These are phyloP conservation scores for Cherax destructor DNA, from an alignment of 1,140 invertebrate species.

Conservation along the genomic window DNA sequence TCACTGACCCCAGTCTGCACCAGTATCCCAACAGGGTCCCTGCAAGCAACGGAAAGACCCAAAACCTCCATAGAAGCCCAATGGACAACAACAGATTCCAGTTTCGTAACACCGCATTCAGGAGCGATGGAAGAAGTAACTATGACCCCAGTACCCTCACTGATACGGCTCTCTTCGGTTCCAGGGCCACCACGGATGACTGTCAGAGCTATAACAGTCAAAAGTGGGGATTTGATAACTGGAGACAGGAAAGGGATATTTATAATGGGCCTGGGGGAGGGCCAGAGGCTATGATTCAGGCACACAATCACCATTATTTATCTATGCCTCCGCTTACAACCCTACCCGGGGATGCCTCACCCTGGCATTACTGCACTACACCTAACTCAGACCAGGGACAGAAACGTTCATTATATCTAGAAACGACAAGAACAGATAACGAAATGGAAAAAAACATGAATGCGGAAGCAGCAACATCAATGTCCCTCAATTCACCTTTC, in stretches of 20 bases:
- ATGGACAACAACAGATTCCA: background rate
- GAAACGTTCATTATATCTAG: background rate
- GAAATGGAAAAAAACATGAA: background rate
- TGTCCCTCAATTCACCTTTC: background rate
- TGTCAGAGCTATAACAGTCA: background rate
- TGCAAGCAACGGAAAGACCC: background rate
- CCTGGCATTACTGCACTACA: background rate
- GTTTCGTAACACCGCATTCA: background rate
- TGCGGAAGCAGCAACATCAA: background rate
- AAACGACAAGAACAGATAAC: background rate
- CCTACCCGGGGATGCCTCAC: background rate
- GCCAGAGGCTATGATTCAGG: background rate
- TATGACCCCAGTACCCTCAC: background rate
- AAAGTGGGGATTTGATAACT: background rate
- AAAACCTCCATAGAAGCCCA: background rate
- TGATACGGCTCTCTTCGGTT: background rate
- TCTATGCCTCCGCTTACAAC: background rate
- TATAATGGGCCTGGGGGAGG: background rate
- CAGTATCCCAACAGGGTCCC: background rate
- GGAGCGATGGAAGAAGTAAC: background rate
- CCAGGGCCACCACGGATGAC: background rate
- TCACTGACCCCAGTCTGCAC: background rate
- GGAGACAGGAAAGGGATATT: background rate
- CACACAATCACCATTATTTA: background rate
- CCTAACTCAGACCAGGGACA: background rate